These are phyloP conservation scores for Spea multiplicata DNA, from an alignment of 2,113 vertebrate genomes.

Conservation along the genomic window DNA sequence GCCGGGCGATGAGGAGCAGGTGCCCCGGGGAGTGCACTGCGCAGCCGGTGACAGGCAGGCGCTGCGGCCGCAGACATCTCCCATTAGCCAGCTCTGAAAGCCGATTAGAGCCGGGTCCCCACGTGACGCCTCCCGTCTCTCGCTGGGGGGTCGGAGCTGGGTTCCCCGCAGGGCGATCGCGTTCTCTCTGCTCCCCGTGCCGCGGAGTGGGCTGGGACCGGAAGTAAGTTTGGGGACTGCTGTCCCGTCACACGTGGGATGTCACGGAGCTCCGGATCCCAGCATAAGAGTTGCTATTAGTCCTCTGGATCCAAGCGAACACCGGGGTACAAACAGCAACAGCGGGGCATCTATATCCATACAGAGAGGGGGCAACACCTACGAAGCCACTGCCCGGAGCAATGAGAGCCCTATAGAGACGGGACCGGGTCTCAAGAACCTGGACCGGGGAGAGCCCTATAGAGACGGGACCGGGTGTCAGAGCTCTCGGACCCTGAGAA, in stretches of 20 bases:
- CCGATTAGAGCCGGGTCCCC: slow-evolving; percentile 73
- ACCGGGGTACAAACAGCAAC: not conserved
- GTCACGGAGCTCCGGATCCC: slow-evolving; percentile 4
- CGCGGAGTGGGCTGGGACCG: slow-evolving; percentile 16
- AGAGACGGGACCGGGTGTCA: no score
- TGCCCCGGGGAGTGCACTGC: not conserved
- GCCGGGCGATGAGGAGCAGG: not conserved
- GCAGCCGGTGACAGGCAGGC: not conserved
- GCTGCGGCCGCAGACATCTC: slow-evolving; percentile 59
- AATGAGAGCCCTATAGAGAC: not conserved
- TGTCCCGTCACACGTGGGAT: slow-evolving; percentile 24
- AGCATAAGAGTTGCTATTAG: not conserved
- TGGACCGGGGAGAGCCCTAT: not conserved
- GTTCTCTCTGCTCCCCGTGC: slow-evolving; percentile 11
- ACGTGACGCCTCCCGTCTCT: slow-evolving; percentile 72
- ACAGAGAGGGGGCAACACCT: no score
- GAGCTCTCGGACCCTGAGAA: not conserved
- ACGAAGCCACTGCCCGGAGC: no score
- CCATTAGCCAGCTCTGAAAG: slow-evolving; percentile 77
- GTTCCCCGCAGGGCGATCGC: slow-evolving; percentile 20
- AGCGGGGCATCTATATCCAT: not conserved
- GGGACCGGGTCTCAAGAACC: not conserved
- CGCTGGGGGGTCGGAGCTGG: slow-evolving; percentile 50
- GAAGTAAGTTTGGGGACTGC: slow-evolving; percentile 24
- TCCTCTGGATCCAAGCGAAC: no score